These are phyloP conservation scores for Donacobius atricapilla DNA, from an alignment of 2,113 vertebrate species.

Conservation along the genomic window DNA sequence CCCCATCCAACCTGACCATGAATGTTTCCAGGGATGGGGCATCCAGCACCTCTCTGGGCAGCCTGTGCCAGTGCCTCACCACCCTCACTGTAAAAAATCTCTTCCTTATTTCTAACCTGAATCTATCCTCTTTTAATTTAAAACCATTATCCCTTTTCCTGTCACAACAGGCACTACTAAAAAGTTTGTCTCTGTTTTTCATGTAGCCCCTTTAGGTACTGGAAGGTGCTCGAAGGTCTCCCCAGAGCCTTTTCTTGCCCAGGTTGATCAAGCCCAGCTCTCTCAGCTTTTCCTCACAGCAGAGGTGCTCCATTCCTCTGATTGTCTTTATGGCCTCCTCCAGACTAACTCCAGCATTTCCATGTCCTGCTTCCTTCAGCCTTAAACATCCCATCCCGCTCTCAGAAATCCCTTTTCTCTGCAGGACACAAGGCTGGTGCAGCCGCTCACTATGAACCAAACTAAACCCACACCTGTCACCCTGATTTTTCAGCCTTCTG, in stretches of 20 bases:
- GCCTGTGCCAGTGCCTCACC: not conserved
- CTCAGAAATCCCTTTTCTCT: not conserved
- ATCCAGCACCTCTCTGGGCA: not conserved
- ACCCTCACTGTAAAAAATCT: not conserved
- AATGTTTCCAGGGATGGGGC: not conserved
- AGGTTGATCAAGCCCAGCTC: not conserved
- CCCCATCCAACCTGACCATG: not conserved
- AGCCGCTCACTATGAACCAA: not conserved
- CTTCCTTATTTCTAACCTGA: not conserved
- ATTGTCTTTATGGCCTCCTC: accelerated
- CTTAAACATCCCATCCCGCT: not conserved
- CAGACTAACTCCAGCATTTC: not conserved
- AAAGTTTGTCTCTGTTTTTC: not conserved
- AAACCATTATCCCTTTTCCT: not conserved
- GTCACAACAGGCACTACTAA: not conserved
- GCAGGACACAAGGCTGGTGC: not conserved
- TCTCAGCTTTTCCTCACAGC: not conserved
- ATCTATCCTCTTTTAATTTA: not conserved
- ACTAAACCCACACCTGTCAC: not conserved
- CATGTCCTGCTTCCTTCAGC: not conserved
- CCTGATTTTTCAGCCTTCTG: too few relatives aligned
- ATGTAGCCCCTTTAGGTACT: not conserved
- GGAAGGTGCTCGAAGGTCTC: not conserved
- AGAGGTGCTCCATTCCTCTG: not conserved
- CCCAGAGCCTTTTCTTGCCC: not conserved